Conservation (phyloP, 2,797 vertebrate species). For the Aeoliscus strigatus region DNA sequence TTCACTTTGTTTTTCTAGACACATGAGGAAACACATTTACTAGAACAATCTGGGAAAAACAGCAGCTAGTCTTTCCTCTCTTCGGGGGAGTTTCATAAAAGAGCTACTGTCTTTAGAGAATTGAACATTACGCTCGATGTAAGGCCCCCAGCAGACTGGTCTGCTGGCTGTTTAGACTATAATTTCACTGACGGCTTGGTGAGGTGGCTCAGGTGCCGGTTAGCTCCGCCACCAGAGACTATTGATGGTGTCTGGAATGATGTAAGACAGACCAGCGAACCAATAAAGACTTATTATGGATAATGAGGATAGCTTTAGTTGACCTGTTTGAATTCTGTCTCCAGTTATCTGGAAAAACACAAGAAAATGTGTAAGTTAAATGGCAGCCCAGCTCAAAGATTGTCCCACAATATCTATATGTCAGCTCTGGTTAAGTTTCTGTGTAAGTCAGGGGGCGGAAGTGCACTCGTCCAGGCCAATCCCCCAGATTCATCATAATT, state of each 20-base stretch:
- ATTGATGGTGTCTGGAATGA: slow-evolving; percentile 61
- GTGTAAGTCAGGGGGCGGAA: slow-evolving; percentile 10
- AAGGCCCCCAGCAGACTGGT: slow-evolving; percentile 65
- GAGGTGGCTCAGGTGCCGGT: slow-evolving; percentile 60
- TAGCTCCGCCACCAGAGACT: slow-evolving; percentile 51
- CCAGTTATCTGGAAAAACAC: slow-evolving; percentile 1
- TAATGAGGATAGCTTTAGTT: slow-evolving; percentile 63
- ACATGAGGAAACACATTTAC: slow-evolving; percentile 2
- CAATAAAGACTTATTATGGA: slow-evolving; percentile 65
- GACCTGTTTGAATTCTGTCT: slow-evolving; percentile 9
- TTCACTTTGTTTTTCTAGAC: background rate
- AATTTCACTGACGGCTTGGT: slow-evolving; percentile 75
- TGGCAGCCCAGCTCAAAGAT: slow-evolving; percentile 1
- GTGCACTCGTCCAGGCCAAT: slow-evolving; percentile 36
- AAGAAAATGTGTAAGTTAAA: background rate
- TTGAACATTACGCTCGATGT: slow-evolving; percentile 44
- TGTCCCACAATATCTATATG: background rate
- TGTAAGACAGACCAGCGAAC: slow-evolving; percentile 63
- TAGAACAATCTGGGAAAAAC: slow-evolving; percentile 9
- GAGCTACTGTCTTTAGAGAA: slow-evolving; percentile 44
- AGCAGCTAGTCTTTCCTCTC: slow-evolving; percentile 29
- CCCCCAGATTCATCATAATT: slow-evolving; percentile 50
- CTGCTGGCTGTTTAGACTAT: slow-evolving; percentile 71
- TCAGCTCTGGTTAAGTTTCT: slow-evolving; percentile 7
- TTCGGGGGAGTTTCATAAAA: slow-evolving; percentile 36